Base-by-base conservation (phyloP, 2,113 vertebrate species). In the Dinomys branickii region DNA sequence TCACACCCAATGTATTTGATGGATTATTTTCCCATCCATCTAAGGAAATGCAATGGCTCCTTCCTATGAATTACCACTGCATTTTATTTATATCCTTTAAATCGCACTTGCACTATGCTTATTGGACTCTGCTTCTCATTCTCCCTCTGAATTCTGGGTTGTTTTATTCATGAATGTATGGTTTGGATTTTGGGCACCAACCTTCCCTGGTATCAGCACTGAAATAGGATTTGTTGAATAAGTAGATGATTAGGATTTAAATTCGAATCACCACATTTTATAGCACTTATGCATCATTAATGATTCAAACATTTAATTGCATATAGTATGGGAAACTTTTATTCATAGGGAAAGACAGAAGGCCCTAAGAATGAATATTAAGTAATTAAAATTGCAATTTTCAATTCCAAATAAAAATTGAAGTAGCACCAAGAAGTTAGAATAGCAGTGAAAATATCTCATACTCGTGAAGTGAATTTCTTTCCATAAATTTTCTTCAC, bases 371-470 rank as follows among this genome's bases (percentile, higher is more conserved):
- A 88, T 88, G 28, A 87, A 88, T 96, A 88, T 85, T 88, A 88
- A 81, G 28, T 90, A 56, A 59, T 95, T 90, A 56, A 78, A 93
- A 52, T 80, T 44, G 10, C 28, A 82, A 22, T 77, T 95, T 96
- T 96, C 56, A 92, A 52, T 94, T 94, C 54, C 35, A 94, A 91
- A 90, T 93, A 80, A 82, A 93, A 89, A 54, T 81, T 28, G 38
- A 73, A 69, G 12, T 81, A 86, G 33, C 24, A 71, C 92, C 85
- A 61, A 63, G 38, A 85, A 88, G 28, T 86, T 90, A 81, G 44
- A 3, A 28, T 90, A 56, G 85, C 75, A 63, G 6, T 94, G 61
- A 89, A 59, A 89, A 50, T 87, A n/a, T 80, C 61, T 92, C 86
- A 20, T 88, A 78, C 24, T 19, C 87, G 22, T 52, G 47, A 89